Evolutionary conservation across 1,140 invertebrate species (phyloP), one percentile per base, ranked within the genome.

Genomic region (Belonocnema kinseyi): DNA sequence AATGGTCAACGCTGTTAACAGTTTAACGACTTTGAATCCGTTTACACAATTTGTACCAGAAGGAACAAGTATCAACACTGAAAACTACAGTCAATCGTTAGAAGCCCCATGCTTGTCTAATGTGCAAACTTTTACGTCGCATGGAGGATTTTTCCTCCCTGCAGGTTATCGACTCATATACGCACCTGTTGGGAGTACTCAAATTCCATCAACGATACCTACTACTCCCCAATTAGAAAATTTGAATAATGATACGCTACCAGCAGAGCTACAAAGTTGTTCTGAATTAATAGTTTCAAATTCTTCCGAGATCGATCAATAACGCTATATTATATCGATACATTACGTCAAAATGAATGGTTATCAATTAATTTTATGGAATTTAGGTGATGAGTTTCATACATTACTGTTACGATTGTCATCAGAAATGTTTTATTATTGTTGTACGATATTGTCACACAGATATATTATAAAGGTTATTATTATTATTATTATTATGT

Each of bases 81-180:
- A 77, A 11, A 79, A 82, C 70, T 90, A 87, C 70, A 85, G 90
- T 12, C 88, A 90, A 16, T 90, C 91, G 74, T 87, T 89, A 54
- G 88, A 91, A 50, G 82, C 86, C 70, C 82, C 87, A 50, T 58
- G 84, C 16, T 77, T 89, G 46, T 54, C 86, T 19, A 90, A 90
- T 76, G 89, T 89, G 75, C 86, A 87, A 70, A 77, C 86, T 5
- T 91, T 88, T 33, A 85, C 89, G 13, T 82, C 90, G 0, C 85
- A 90, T 21, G 86, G 89, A 5, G 87, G 90, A 50, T 90, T 91
- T 81, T 90, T 90, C 73, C 77, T 91, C 56, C 87, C 91, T 12
- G 85, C 90, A 70, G 90, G 90, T 46, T 92, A 90, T 75, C 83
- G 89, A 19, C 70, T 90, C n/a, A 86, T 91, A 72, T 91, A 90